Conservation (phyloP, 2,797 vertebrate species). For the Triplophysa bombifrons region DNA sequence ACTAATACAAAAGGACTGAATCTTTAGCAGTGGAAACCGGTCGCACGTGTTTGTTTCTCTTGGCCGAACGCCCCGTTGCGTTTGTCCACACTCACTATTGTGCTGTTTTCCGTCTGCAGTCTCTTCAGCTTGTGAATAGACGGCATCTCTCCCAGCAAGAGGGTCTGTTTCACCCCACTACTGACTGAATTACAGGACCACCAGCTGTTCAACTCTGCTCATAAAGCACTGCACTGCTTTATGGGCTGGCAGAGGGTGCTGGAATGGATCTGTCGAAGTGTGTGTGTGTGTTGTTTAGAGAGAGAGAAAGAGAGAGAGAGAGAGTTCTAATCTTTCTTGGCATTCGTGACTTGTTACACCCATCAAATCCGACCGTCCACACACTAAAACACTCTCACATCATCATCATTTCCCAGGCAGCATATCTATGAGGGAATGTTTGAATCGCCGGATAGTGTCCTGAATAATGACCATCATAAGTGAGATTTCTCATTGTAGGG, state of each 20-base stretch:
- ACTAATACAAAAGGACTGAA: conserved; percentile 20
- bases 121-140: conserved; percentile 26
- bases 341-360: conserved; percentile 21
- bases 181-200: conserved; percentile 36
- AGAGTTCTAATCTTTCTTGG: conserved; percentile 13
- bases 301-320: background rate
- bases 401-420: background rate
- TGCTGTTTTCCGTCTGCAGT: conserved; percentile 35
- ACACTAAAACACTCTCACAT: conserved; percentile 14
- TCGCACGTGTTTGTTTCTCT: conserved; percentile 27
- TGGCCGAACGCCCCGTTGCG: background rate
- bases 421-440: background rate
- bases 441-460: background rate
- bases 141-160: conserved; percentile 27
- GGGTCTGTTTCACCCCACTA: background rate
- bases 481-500: background rate
- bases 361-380: background rate
- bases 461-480: background rate
- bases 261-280: conserved; percentile 7
- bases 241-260: conserved; percentile 10
- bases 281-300: conserved; percentile 26
- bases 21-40: conserved; percentile 25
- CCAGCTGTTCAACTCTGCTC: conserved; percentile 41
- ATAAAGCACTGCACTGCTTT: conserved; percentile 50
- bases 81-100: conserved; percentile 40